Evolutionary conservation across 1,140 invertebrate genomes (phyloP).

Genomic region (Hyles euphorbiae): DNA sequence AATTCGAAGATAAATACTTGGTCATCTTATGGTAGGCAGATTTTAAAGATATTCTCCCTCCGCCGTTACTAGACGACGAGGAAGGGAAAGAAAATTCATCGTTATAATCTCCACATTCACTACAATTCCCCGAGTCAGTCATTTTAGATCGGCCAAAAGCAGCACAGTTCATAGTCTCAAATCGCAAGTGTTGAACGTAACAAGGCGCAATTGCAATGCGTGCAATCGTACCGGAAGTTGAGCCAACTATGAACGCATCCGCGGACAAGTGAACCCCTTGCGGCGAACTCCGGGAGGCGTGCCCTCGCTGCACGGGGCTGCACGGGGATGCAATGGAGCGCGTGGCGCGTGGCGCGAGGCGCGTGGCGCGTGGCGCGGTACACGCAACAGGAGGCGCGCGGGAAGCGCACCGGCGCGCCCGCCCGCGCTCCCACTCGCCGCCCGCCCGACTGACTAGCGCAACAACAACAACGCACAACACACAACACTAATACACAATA

Average conservation of each 20-base stretch:
- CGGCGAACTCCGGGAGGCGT: constrained; percentile 42
- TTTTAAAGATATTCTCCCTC: constrained; percentile 9
- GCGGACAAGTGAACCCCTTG: constrained; percentile 43
- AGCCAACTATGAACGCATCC: constrained; percentile 53
- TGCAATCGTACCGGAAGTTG: constrained; percentile 39
- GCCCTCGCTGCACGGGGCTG: constrained; percentile 28
- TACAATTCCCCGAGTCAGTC: neutral
- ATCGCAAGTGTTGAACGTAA: neutral
- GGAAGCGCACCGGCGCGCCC: constrained; percentile 21
- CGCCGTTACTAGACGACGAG: neutral
- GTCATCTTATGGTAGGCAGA: constrained; percentile 36
- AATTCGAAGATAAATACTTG: constrained; percentile 20
- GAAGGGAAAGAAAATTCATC: neutral
- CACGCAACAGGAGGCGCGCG: constrained; percentile 28
- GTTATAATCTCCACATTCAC: neutral
- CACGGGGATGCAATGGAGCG: constrained; percentile 4
- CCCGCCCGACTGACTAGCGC: constrained; percentile 35
- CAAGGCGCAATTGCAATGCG: constrained; percentile 17
- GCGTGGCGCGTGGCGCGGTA: constrained; percentile 12
- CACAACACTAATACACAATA: constrained; percentile 23
- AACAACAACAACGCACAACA: constrained; percentile 18
- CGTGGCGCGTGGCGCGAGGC: constrained; percentile 3
- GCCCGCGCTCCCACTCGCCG: constrained; percentile 33
- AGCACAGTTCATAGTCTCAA: neutral
- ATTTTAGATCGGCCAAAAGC: neutral